Evolutionary conservation across 2,797 vertebrate genomes (phyloP), one percentile per base, ranked within the genome.

Genomic region (Brotula barbata): DNA sequence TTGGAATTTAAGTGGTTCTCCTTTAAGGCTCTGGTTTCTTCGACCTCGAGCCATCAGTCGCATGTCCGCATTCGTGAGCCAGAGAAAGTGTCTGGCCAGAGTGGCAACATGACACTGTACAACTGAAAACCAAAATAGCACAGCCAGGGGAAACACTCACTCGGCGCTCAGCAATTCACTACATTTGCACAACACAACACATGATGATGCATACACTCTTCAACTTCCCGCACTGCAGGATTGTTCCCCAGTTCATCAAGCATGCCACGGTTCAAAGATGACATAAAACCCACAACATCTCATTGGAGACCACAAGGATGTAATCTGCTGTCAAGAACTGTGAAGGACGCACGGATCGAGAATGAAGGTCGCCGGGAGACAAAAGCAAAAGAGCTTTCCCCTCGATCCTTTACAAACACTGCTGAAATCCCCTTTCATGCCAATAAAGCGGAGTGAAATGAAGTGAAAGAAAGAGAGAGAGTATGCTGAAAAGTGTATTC

Each of bases 91-190:
- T 75, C 64, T 48, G 46, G 54, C 41, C 63, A 15, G 46, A 66
- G 44, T 7, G 37, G 81, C 83, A 81, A 81, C 62, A 74, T 45
- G 79, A 85, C 82, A 80, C 78, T 54, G 58, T 46, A 82, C 73
- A 75, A 80, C 71, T 53, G 49, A 56, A 66, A 16, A 84, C 81
- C 58, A 56, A 78, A 83, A 83, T 78, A 87, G 77, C 75, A 37
- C 41, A 25, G 46, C 7, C 3, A 47, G 70, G 54, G 36, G 37
- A 81, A 74, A 79, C 22, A 15, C 70, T 61, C 70, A 73, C 57
- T 77, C 68, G 60, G 17, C 45, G 50, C 57, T 64, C 58, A 66
- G 67, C 43, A 64, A 52, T 63, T 75, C 46, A 41, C 39, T 7
- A 22, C 22, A 64, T 61, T 51, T 61, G 58, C n/a, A n/a, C 60